A percentile compares a stretch with the other conserved stretches of the same genome.
Evolutionary conservation across 2,113 vertebrate genomes (phyloP).

Genomic region (Nematolebias whitei): DNA sequence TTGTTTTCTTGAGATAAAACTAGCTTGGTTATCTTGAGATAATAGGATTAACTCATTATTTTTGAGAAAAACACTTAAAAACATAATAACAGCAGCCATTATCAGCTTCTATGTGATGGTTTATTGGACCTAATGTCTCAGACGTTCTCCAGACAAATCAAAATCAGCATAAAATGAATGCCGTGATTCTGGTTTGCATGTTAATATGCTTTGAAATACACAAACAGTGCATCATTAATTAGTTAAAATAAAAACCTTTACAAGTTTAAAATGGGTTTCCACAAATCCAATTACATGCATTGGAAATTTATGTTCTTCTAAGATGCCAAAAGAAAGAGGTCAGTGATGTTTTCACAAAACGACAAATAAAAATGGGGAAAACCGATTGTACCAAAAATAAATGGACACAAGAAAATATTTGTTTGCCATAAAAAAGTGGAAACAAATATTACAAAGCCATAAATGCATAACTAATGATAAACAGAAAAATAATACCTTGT

Average conservation of each 20-base stretch:
- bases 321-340: background rate
- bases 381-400: background rate
- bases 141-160: too few species aligned
- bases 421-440: background rate
- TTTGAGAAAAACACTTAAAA: too few species aligned
- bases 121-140: too few species aligned
- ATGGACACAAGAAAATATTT: background rate
- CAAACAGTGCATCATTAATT: background rate
- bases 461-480: slow-evolving; percentile 5
- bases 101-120: too few species aligned
- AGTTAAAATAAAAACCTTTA: background rate
- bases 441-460: background rate
- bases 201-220: too few species aligned
- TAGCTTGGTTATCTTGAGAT: too few species aligned
- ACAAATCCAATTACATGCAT: background rate
- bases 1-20: too few species aligned
- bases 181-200: too few species aligned
- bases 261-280: background rate
- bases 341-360: background rate
- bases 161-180: too few species aligned
- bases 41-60: too few species aligned
- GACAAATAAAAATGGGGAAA: background rate
- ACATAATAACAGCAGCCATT: too few species aligned
- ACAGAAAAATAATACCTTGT: background rate
- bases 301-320: background rate